Evolutionary conservation across 53 echinoderm and acorn worm species (phyloP).

Genomic region (Echinometra lucunter): DNA sequence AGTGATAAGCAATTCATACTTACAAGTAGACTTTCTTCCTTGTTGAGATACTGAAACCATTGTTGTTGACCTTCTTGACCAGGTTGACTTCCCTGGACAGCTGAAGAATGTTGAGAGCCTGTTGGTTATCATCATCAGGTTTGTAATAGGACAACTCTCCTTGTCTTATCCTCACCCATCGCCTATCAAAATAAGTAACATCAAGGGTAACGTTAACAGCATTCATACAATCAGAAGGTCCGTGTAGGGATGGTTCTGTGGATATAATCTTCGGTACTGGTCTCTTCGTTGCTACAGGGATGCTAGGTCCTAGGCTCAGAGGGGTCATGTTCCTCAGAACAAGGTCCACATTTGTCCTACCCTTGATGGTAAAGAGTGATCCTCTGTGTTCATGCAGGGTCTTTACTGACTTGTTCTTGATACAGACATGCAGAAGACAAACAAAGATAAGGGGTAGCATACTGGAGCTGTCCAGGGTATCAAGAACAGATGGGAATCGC

Average conservation of each 20-base stretch:
- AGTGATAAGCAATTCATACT: slow-evolving; percentile 67
- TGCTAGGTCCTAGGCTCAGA: background rate
- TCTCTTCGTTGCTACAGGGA: background rate
- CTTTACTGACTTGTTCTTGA: slow-evolving; percentile 20
- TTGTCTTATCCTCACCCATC: slow-evolving; percentile 97
- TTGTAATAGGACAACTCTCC: slow-evolving; percentile 99
- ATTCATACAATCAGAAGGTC: background rate
- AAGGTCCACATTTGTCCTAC: background rate
- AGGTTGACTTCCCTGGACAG: slow-evolving; percentile 94
- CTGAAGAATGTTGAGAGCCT: slow-evolving; percentile 96
- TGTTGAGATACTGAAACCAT: slow-evolving; percentile 95
- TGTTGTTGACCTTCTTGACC: slow-evolving; percentile 92
- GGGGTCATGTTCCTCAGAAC: background rate
- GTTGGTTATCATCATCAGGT: slow-evolving; percentile 98
- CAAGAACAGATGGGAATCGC: background rate
- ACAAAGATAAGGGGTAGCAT: slow-evolving; percentile 29
- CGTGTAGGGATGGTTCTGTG: background rate
- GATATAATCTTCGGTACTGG: background rate
- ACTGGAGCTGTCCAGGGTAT: background rate
- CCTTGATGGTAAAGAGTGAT: background rate
- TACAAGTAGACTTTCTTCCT: slow-evolving; percentile 97
- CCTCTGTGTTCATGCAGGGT: background rate
- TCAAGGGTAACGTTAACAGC: background rate
- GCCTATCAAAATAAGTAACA: slow-evolving; percentile 71
- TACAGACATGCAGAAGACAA: slow-evolving; percentile 15